Percentiles rank a stretch among this genome's conserved stretches.
Conservation (phyloP, 2,797 vertebrate genomes). For the Microhierax caerulescens region DNA sequence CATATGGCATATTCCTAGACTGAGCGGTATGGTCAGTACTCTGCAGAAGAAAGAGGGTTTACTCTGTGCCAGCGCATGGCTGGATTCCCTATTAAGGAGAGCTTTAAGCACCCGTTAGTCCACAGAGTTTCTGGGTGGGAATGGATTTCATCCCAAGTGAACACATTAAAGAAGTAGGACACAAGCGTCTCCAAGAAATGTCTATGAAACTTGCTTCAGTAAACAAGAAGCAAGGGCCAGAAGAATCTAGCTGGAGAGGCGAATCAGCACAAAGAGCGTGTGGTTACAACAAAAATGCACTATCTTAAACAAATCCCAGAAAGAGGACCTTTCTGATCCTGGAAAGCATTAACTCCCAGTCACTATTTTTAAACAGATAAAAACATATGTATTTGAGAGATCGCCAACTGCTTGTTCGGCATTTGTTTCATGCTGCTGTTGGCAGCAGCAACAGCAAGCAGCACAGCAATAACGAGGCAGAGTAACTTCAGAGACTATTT, state of each 20-base stretch:
- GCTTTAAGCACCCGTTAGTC: not conserved
- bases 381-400: not conserved
- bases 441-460: not conserved
- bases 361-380: not conserved
- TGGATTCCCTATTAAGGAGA: not conserved
- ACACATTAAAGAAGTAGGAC: not conserved
- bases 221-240: not conserved
- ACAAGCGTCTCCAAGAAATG: not conserved
- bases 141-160: not conserved
- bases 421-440: not conserved
- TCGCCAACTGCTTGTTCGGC: slow-evolving; percentile 21
- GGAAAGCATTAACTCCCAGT: not conserved
- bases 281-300: not conserved
- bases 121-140: not conserved
- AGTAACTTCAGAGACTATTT: not conserved
- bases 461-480: not conserved
- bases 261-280: not conserved
- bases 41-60: not conserved
- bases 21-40: not conserved
- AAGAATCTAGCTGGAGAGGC: not conserved
- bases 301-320: slow-evolving; percentile 12
- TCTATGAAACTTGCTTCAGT: not conserved
- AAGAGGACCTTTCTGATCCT: not conserved
- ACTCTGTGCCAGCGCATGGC: not conserved
- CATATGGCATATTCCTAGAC: too few relatives aligned